phyloP scores from a whole-genome alignment of 1,140 invertebrate species.

The Drosophila littoralis region DNA sequence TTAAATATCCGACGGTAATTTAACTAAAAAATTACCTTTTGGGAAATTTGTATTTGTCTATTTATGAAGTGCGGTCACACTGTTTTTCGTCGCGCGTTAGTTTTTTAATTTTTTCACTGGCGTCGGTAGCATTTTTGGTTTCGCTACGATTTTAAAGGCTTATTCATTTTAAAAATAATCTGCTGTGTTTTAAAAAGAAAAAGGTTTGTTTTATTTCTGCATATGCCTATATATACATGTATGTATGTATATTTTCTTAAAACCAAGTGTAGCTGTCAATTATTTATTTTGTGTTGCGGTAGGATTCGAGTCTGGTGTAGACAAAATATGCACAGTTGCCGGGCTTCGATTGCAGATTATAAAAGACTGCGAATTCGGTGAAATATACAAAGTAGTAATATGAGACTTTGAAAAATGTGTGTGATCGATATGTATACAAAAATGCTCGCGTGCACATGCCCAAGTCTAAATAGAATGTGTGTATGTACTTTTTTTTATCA shows the following conservation, averaged over 20 bases:
- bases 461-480: neutral
- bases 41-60: constrained; percentile 8
- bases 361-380: constrained; percentile 8
- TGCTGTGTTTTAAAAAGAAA: neutral
- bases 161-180: neutral
- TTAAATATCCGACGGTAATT: too few species aligned
- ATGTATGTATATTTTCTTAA: neutral
- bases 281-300: constrained; percentile 45
- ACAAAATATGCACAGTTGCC: constrained; percentile 47
- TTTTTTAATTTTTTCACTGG: constrained; percentile 46
- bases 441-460: constrained; percentile 7
- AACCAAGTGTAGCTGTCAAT: neutral
- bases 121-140: constrained; percentile 29
- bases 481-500: constrained; percentile 16
- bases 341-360: constrained; percentile 26
- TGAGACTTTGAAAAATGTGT: constrained; percentile 10
- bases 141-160: constrained; percentile 1
- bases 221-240: neutral
- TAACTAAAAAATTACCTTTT: neutral
- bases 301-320: constrained; percentile 42
- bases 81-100: constrained; percentile 29
- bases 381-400: constrained; percentile 1
- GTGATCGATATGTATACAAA: constrained; percentile 14
- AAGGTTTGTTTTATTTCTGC: constrained; percentile 31
- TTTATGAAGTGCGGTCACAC: constrained; percentile 14